Percentiles rank a stretch among this genome's conserved stretches.
phyloP scores from a whole-genome alignment of 1,140 invertebrate genomes.

The Neodiprion virginianus region DNA sequence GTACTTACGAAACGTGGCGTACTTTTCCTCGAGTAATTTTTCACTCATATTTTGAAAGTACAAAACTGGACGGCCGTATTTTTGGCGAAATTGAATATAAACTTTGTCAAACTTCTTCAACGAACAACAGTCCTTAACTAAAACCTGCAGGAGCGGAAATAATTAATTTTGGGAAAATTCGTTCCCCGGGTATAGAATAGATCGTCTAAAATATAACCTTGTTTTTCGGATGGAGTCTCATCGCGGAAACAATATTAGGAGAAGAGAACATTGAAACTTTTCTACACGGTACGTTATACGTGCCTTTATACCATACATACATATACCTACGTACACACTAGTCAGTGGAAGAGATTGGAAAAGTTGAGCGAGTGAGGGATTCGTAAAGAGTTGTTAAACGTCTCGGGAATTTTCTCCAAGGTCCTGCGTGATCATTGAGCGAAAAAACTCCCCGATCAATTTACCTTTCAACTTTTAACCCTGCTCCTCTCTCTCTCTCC shows the following conservation, averaged over 20 bases:
- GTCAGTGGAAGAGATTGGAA: not conserved
- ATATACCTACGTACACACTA: no score
- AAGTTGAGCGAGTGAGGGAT: not conserved
- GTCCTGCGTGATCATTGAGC: not conserved
- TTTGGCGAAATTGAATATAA: no score
- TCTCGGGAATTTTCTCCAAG: not conserved
- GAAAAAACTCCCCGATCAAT: not conserved
- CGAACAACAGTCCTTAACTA: no score
- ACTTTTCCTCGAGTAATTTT: no score
- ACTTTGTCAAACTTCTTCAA: no score
- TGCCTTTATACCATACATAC: not conserved
- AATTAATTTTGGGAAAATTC: not conserved
- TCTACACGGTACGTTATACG: not conserved
- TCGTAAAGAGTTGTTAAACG: no score
- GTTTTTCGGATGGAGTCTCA: not conserved
- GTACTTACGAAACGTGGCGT: no score
- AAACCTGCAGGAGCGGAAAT: no score
- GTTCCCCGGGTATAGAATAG: not conserved
- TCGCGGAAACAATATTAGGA: constrained; percentile 3
- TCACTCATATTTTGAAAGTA: no score
- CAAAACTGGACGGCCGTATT: no score
- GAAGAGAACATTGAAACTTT: not conserved
- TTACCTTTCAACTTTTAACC: not conserved
- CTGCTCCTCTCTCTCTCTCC: no score
- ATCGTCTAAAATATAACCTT: constrained; percentile 3